Percentiles rank a stretch among this genome's conserved stretches.
Evolutionary conservation across 2,888 invertebrate species (phyloP).

Genomic region (Bellardia bayeri): DNA sequence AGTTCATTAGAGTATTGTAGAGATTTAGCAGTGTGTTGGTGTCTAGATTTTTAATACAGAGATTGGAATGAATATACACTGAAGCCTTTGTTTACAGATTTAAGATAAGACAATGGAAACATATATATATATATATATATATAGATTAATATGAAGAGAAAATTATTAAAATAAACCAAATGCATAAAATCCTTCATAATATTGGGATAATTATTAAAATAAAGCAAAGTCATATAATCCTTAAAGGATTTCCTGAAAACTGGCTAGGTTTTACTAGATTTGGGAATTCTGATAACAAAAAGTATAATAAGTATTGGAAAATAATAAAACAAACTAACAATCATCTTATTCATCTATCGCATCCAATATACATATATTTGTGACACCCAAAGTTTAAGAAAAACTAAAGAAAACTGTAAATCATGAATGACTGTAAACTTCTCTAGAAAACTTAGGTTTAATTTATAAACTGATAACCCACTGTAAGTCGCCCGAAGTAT

Average conservation of each 20-base stretch:
- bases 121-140: too few relatives aligned
- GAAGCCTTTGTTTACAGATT: slow-evolving; percentile 19
- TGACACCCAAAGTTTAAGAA: too few relatives aligned
- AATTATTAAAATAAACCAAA: background rate
- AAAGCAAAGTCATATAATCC: background rate
- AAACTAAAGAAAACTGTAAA: too few relatives aligned
- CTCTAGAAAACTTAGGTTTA: too few relatives aligned
- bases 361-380: too few relatives aligned
- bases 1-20: slow-evolving; percentile 16
- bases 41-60: slow-evolving; percentile 4
- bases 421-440: too few relatives aligned
- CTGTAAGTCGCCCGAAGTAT: too few relatives aligned
- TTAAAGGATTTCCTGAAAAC: background rate
- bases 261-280: background rate
- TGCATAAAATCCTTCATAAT: background rate
- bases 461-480: too few relatives aligned
- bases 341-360: too few relatives aligned
- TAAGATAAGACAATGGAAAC: background rate
- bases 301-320: too few relatives aligned
- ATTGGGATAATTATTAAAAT: background rate
- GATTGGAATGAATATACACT: slow-evolving; percentile 6
- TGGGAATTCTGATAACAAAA: too few relatives aligned
- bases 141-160: background rate
- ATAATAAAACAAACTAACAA: too few relatives aligned
- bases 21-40: background rate